These are phyloP conservation scores for Anarsia innoxiella DNA, from an alignment of 2,888 invertebrate species.

Conservation along the genomic window DNA sequence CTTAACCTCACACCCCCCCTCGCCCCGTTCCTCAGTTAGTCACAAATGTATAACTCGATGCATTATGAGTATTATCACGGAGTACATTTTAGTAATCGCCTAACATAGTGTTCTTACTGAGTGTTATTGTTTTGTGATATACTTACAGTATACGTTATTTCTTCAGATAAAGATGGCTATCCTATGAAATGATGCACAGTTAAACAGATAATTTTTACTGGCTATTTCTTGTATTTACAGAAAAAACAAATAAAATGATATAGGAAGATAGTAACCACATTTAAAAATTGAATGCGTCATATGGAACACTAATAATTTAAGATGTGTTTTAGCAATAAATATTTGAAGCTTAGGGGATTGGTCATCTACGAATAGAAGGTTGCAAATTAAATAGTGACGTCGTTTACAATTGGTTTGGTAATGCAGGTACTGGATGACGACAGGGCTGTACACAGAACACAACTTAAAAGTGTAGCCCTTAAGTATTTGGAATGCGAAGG, in stretches of 20 bases:
- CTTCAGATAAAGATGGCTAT: slow-evolving; percentile 79
- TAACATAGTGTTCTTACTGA: slow-evolving; percentile 71
- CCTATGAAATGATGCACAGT: slow-evolving; percentile 84
- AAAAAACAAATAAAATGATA: slow-evolving; percentile 50
- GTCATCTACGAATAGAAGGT: slow-evolving; percentile 5
- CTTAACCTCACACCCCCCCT: slow-evolving; percentile 39
- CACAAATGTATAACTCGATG: slow-evolving; percentile 46
- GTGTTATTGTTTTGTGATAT: slow-evolving; percentile 74
- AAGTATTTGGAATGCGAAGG: slow-evolving; percentile 3
- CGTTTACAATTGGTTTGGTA: slow-evolving; percentile 4
- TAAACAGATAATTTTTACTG: slow-evolving; percentile 85
- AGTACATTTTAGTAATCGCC: slow-evolving; percentile 59
- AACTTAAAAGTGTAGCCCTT: slow-evolving; percentile 13
- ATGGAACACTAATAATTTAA: slow-evolving; percentile 16
- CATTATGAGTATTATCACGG: slow-evolving; percentile 42
- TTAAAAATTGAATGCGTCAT: slow-evolving; percentile 26
- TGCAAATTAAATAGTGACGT: slow-evolving; percentile 7
- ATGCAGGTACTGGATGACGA: neutral
- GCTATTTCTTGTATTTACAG: slow-evolving; percentile 74
- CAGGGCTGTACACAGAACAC: slow-evolving; percentile 6
- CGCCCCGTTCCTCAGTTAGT: slow-evolving; percentile 38
- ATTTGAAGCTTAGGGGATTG: slow-evolving; percentile 18
- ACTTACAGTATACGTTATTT: slow-evolving; percentile 75
- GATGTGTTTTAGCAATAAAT: slow-evolving; percentile 20
- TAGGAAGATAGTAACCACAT: slow-evolving; percentile 39